phyloP scores from a whole-genome alignment of 2,113 vertebrate species.

The Bungarus multicinctus region DNA sequence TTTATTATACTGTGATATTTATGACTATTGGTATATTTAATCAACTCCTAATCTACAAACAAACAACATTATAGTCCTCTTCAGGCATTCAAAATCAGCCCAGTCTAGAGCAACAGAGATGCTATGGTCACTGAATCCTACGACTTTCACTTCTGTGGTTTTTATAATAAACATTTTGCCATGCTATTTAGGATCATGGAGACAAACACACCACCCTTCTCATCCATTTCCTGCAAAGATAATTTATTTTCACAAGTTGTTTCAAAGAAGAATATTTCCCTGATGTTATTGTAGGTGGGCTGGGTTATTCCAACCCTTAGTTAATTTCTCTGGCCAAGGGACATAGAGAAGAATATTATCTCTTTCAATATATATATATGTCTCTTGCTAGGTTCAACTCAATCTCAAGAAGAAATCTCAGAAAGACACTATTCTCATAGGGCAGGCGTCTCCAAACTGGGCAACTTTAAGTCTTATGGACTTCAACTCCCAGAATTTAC shows the following conservation, averaged over 20 bases:
- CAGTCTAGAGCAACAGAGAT: neutral
- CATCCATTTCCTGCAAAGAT: neutral
- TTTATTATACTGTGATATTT: constrained; percentile 57
- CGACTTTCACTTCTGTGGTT: neutral
- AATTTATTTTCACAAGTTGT: neutral
- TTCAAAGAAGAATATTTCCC: neutral
- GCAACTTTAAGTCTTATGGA: neutral
- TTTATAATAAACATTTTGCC: neutral
- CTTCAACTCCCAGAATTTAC: neutral
- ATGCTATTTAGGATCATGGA: neutral
- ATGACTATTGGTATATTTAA: constrained; percentile 62
- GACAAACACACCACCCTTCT: neutral
- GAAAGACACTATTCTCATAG: neutral
- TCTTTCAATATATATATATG: neutral
- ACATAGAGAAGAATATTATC: neutral
- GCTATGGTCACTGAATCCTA: neutral
- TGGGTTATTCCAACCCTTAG: neutral
- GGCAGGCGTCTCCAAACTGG: neutral
- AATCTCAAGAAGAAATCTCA: neutral
- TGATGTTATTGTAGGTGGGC: neutral
- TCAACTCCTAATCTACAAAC: constrained; percentile 29
- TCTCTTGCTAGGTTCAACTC: neutral
- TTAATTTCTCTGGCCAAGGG: neutral
- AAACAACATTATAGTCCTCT: neutral
- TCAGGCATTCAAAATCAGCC: neutral